phyloP scores from a whole-genome alignment of 1,140 invertebrate genomes.

The Drosophila neocordata region DNA sequence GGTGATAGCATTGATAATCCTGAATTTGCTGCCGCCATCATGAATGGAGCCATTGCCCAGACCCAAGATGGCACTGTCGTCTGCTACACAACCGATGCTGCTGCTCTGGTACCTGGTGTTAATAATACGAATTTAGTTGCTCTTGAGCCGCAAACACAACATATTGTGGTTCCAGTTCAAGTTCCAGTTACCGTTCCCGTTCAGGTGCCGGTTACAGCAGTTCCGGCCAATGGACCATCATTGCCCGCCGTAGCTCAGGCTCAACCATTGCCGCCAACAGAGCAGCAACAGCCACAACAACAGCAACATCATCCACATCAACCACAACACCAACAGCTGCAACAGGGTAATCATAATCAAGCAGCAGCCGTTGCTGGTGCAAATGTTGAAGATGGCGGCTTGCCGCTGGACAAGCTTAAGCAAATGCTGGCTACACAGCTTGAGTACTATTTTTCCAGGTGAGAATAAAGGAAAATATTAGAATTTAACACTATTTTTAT shows the following conservation, averaged over 20 bases:
- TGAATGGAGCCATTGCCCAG: slow-evolving; percentile 78
- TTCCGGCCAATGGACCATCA: slow-evolving; percentile 49
- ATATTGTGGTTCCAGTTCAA: slow-evolving; percentile 58
- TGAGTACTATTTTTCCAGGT: slow-evolving; percentile 93
- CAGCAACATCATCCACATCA: slow-evolving; percentile 23
- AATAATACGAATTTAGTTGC: slow-evolving; percentile 82
- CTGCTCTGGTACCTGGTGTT: slow-evolving; percentile 70
- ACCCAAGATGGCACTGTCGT: slow-evolving; percentile 74
- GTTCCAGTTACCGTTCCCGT: slow-evolving; percentile 39
- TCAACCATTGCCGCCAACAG: slow-evolving; percentile 21
- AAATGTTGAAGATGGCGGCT: slow-evolving; percentile 59
- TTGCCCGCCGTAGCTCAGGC: slow-evolving; percentile 28
- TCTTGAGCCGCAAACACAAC: slow-evolving; percentile 66
- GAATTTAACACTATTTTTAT: no score
- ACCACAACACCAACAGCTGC: slow-evolving; percentile 40
- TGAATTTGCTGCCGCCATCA: slow-evolving; percentile 76
- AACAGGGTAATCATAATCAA: slow-evolving; percentile 35
- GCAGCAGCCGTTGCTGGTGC: slow-evolving; percentile 24
- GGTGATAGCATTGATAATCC: slow-evolving; percentile 63
- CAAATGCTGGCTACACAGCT: slow-evolving; percentile 91
- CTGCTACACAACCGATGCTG: slow-evolving; percentile 76
- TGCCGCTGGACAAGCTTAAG: slow-evolving; percentile 89
- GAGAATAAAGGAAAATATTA: slow-evolving; percentile 85
- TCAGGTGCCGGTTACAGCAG: slow-evolving; percentile 29
- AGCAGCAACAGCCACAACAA: slow-evolving; percentile 47